Conservation (phyloP, 2,888 invertebrate genomes). For the Ceramica pisi region DNA sequence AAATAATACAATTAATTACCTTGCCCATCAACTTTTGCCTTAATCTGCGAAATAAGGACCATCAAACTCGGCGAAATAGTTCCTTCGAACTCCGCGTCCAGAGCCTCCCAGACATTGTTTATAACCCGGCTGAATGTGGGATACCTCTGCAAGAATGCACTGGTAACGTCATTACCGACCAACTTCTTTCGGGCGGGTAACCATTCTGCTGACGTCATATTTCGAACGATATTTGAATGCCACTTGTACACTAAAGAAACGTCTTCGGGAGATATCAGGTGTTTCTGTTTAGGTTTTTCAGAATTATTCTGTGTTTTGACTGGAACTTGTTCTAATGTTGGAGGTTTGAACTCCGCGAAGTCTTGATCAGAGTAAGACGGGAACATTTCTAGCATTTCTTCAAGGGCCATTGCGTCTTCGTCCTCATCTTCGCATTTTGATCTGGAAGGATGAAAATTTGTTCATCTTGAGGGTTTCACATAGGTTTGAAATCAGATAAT, state of each 20-base stretch:
- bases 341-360: slow-evolving; percentile 92
- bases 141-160: slow-evolving; percentile 91
- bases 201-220: slow-evolving; percentile 92
- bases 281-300: slow-evolving; percentile 74
- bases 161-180: slow-evolving; percentile 80
- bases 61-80: slow-evolving; percentile 90
- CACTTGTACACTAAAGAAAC: slow-evolving; percentile 91
- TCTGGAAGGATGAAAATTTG: slow-evolving; percentile 71
- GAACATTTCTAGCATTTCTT: slow-evolving; percentile 93
- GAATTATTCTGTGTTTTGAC: slow-evolving; percentile 69
- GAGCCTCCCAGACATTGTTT: slow-evolving; percentile 86
- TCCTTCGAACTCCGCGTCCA: slow-evolving; percentile 90
- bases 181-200: slow-evolving; percentile 86
- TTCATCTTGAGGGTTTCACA: not conserved
- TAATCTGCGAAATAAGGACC: slow-evolving; percentile 90
- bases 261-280: slow-evolving; percentile 89
- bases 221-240: slow-evolving; percentile 91
- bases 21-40: slow-evolving; percentile 85
- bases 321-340: slow-evolving; percentile 87
- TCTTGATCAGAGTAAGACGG: slow-evolving; percentile 93
- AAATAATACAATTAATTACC: slow-evolving; percentile 70
- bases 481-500: not conserved
- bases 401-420: slow-evolving; percentile 92
- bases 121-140: slow-evolving; percentile 90
- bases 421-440: slow-evolving; percentile 92